Percentiles rank a stretch among this genome's conserved stretches.
Conservation (phyloP, 2,888 invertebrate genomes). For the Tenodera sinensis region DNA sequence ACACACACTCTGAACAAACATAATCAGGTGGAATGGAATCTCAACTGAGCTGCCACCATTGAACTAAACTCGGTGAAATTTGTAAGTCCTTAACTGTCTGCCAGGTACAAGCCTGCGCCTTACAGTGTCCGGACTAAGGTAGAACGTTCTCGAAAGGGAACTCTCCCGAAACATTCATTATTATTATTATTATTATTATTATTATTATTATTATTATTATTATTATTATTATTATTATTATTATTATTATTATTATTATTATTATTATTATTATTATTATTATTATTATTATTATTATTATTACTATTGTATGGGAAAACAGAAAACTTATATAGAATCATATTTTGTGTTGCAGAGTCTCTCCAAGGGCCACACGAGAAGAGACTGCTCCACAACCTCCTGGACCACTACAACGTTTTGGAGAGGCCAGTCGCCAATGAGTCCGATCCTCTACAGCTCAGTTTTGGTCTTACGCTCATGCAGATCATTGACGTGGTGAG, state of each 20-base stretch:
- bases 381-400: conserved; percentile 83
- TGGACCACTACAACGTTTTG: conserved; percentile 90
- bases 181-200: no score
- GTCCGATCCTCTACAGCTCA: conserved; percentile 91
- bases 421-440: conserved; percentile 94
- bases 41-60: no score
- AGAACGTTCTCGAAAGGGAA: no score
- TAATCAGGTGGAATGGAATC: no score
- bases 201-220: no score
- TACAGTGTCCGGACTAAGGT: no score
- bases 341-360: conserved; percentile 57
- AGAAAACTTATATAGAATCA: neutral
- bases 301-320: neutral
- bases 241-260: neutral
- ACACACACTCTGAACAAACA: no score
- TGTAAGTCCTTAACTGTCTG: no score
- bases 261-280: no score
- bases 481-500: conserved; percentile 97
- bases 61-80: no score
- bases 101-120: no score
- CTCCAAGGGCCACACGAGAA: conserved; percentile 89
- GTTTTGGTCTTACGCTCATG: conserved; percentile 95
- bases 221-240: neutral
- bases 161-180: no score
- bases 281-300: neutral